Base-by-base conservation (phyloP, 2,113 vertebrate genomes). In the Microtus richardsoni region DNA sequence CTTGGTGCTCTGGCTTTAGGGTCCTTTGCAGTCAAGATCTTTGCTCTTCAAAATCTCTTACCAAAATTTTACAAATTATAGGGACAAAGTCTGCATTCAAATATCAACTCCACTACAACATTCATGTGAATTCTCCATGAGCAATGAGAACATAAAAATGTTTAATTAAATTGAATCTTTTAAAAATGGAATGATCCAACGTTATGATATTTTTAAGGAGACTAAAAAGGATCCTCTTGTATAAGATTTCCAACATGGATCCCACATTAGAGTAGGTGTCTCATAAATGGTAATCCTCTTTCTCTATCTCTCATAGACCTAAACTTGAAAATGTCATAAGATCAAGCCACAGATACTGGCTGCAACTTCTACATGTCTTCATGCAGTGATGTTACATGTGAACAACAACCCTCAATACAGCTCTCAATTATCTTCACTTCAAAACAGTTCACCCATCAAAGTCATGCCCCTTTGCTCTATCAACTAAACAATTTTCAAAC, bases 401-500 rank as follows among this genome's bases (percentile, higher is more conserved):
- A 11, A 10, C 36, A 80, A 8, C 62, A 60, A 70, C 9, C 21
- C 9, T 84, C 64, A 26, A 9, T 79, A 30, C 19, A 74, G 7
- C 13, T 54, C 24, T 22, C 24, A 33, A n/a, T 39, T 39, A 3
- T 44, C 33, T 73, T n/a, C 62, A 41, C 78, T 26, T 82, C 36
- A 74, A 41, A 94, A 17, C 52, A 64, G 77, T 47, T 80, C 28
- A 41, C 11, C 24, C 41, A 91, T 44, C 54, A 84, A 64, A 54
- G 41, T 24, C 9, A 75, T 5, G 44, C 44, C 71, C 74, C 5
- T 41, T 62, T 33, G 41, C 58, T 78, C 47, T 49, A 36, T 9
- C 12, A 85, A 78, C 41, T 44, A 21, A 39, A 2, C 28, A 33
- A 74, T 94, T 92, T 70, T 83, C 75, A 95, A 28, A 74, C 88